phyloP scores from a whole-genome alignment of 2,888 invertebrate species.

The Plebejus anna region DNA sequence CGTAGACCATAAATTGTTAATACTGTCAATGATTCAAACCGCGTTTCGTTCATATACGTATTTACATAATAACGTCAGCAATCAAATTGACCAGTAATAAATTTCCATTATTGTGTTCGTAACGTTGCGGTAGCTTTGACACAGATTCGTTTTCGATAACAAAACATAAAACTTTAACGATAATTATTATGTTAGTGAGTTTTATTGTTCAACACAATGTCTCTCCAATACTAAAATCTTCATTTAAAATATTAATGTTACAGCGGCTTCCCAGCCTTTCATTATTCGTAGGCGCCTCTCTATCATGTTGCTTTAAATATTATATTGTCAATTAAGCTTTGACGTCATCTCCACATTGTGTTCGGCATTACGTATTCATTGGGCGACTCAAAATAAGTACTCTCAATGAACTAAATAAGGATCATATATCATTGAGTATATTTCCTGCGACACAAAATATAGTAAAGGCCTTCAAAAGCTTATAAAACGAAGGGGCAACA shows the following conservation, averaged over 20 bases:
- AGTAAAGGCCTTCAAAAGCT: background rate
- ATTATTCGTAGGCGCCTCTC: conserved; percentile 11
- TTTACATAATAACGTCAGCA: background rate
- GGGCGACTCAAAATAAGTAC: background rate
- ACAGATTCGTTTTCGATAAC: background rate
- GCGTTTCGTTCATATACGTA: background rate
- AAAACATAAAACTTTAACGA: background rate
- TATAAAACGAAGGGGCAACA: background rate
- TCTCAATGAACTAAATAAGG: background rate
- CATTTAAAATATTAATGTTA: no score
- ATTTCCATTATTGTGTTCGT: background rate
- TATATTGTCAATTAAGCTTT: conserved; percentile 4
- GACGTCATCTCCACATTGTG: conserved; percentile 1
- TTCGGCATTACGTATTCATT: conserved; percentile 6
- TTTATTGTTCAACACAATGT: background rate
- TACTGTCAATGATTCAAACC: background rate
- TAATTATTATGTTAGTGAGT: background rate
- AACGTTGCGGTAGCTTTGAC: background rate
- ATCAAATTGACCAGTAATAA: background rate
- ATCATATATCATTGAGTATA: background rate
- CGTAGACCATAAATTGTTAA: background rate
- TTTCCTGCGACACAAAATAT: background rate
- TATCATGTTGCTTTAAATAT: conserved; percentile 19
- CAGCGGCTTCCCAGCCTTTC: background rate
- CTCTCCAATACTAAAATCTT: background rate